phyloP scores from a whole-genome alignment of 2,888 invertebrate genomes.

The Galeruca laticollis region DNA sequence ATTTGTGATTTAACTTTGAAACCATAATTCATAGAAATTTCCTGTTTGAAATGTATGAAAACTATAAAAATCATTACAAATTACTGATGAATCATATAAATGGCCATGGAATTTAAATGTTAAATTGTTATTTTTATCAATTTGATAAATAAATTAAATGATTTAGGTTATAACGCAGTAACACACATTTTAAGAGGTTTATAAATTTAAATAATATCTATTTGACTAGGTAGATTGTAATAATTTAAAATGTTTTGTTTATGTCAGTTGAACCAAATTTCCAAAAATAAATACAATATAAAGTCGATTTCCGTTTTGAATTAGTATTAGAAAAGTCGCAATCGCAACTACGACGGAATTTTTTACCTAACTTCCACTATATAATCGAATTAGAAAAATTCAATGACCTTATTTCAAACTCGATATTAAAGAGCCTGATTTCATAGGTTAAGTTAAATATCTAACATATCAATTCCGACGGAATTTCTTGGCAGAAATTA shows the following conservation, averaged over 20 bases:
- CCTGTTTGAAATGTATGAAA: neutral
- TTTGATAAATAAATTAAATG: neutral
- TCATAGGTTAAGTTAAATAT: slow-evolving; percentile 43
- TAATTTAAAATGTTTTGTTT: slow-evolving; percentile 10
- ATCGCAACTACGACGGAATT: slow-evolving; percentile 7
- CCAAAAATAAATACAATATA: slow-evolving; percentile 26
- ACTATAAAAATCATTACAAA: neutral
- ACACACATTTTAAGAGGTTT: neutral
- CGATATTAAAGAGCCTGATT: slow-evolving; percentile 39
- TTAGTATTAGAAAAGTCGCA: neutral
- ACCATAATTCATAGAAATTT: neutral
- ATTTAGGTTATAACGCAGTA: slow-evolving; percentile 7
- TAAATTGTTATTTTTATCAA: neutral
- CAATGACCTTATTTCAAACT: slow-evolving; percentile 55
- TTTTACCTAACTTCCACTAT: slow-evolving; percentile 18
- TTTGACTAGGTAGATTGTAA: neutral
- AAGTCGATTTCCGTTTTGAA: slow-evolving; percentile 17
- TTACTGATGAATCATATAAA: neutral
- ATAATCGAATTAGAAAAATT: slow-evolving; percentile 47
- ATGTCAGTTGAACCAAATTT: slow-evolving; percentile 16
- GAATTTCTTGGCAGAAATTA: neutral
- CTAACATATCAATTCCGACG: slow-evolving; percentile 9
- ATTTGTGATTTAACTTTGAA: neutral
- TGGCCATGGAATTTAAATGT: no score
- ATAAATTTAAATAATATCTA: neutral